phyloP scores from a whole-genome alignment of 2,797 vertebrate genomes.

The Toxotes lorentzi region DNA sequence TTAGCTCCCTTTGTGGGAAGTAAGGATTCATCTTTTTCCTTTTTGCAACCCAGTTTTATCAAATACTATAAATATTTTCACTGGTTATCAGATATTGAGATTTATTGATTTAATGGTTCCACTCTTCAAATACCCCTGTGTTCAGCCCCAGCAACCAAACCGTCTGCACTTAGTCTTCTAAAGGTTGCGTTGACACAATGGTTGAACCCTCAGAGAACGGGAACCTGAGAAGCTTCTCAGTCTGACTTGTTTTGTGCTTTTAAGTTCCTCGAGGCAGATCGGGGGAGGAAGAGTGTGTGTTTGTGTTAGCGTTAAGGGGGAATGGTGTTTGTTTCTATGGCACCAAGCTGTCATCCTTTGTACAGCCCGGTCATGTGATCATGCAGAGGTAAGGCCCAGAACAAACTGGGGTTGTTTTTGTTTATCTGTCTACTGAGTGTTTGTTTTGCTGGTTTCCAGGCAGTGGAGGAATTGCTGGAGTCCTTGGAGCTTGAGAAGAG shows the following conservation, averaged over 20 bases:
- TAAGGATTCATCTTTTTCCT: not conserved
- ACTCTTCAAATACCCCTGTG: not conserved
- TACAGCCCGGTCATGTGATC: slow-evolving; percentile 33
- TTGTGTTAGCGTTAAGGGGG: slow-evolving; percentile 25
- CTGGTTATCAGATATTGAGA: not conserved
- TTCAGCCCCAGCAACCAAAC: not conserved
- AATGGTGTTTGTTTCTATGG: slow-evolving; percentile 43
- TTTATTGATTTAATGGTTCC: not conserved
- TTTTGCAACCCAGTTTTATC: not conserved
- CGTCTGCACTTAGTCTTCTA: slow-evolving; percentile 16
- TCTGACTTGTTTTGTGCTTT: slow-evolving; percentile 32
- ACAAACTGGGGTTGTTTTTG: slow-evolving; percentile 30
- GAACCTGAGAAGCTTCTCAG: slow-evolving; percentile 1
- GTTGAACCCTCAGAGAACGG: slow-evolving; percentile 22
- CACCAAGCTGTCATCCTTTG: slow-evolving; percentile 27
- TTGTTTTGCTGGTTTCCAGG: slow-evolving; percentile 83
- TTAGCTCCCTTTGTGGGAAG: no score
- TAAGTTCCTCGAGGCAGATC: slow-evolving; percentile 20
- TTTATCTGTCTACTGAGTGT: slow-evolving; percentile 42
- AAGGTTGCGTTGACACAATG: slow-evolving; percentile 3
- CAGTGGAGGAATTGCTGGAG: slow-evolving; percentile 94
- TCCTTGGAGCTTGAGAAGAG: slow-evolving; percentile 96
- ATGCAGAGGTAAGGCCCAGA: not conserved
- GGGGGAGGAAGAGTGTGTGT: not conserved
- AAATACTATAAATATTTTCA: not conserved